Percentiles rank a stretch among this genome's conserved stretches.
Evolutionary conservation across 1,140 invertebrate genomes (phyloP).

Genomic region (Neoseiulus cucumeris): DNA sequence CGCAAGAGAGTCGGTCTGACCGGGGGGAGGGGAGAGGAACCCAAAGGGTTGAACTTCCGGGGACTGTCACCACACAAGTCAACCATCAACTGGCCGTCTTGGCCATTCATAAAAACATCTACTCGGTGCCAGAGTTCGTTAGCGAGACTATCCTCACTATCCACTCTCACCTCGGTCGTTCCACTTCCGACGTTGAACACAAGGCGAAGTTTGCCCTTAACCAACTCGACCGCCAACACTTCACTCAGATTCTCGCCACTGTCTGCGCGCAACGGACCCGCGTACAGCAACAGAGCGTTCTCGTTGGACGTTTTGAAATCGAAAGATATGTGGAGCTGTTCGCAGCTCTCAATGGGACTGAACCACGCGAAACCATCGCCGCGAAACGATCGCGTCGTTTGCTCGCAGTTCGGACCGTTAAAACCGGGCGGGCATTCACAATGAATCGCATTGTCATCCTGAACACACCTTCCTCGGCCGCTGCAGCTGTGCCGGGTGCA

Average conservation of each 20-base stretch:
- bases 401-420: conserved; percentile 28
- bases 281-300: conserved; percentile 29
- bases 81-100: conserved; percentile 26
- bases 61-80: not conserved
- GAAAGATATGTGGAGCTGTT: conserved; percentile 26
- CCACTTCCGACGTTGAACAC: conserved; percentile 28
- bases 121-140: conserved; percentile 59
- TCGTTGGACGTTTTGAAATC: conserved; percentile 26
- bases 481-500: not conserved
- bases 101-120: conserved; percentile 49
- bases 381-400: conserved; percentile 26
- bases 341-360: conserved; percentile 27
- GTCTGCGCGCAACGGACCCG: conserved; percentile 24
- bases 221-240: conserved; percentile 27
- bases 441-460: not conserved
- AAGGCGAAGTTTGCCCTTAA: conserved; percentile 25
- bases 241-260: conserved; percentile 18
- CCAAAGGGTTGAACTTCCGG: too few relatives aligned
- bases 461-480: not conserved
- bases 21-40: not conserved
- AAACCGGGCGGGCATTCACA: not conserved
- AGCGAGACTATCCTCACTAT: conserved; percentile 34
- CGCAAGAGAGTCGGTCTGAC: not conserved
- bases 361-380: conserved; percentile 24
- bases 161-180: conserved; percentile 13